These are phyloP conservation scores for Venustoraphidia nigricollis DNA, from an alignment of 2,888 invertebrate species.

Conservation along the genomic window DNA sequence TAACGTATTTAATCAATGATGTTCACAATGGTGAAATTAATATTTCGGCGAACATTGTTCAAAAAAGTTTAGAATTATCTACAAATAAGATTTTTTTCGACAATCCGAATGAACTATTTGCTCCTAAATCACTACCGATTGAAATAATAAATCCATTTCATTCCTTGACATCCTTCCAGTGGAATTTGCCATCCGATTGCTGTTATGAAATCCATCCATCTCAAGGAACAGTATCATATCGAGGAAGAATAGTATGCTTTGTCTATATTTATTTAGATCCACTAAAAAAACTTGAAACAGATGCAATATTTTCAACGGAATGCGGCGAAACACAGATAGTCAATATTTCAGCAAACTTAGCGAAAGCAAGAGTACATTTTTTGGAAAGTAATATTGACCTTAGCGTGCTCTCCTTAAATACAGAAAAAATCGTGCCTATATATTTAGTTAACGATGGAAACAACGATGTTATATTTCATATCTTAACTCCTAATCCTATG, in stretches of 20 bases:
- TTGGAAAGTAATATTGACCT: not conserved
- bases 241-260: not conserved
- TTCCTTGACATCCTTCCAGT: not conserved
- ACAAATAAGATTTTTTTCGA: not conserved
- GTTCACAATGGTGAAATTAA: not conserved
- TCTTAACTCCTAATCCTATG: not conserved
- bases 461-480: not conserved
- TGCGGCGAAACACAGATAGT: not conserved
- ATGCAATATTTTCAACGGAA: not conserved
- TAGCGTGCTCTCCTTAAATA: not conserved
- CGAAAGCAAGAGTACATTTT: not conserved
- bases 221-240: not conserved
- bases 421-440: not conserved
- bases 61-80: not conserved
- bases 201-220: not conserved
- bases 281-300: not conserved
- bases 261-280: not conserved
- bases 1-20: not conserved
- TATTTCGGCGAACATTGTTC: not conserved
- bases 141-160: not conserved
- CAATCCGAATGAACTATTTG: not conserved
- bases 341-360: not conserved
- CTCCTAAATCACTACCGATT: not conserved
- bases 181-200: not conserved
- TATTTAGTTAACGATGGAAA: not conserved